Evolutionary conservation across 2,113 vertebrate species (phyloP).

Genomic region (Leuciscus idus): DNA sequence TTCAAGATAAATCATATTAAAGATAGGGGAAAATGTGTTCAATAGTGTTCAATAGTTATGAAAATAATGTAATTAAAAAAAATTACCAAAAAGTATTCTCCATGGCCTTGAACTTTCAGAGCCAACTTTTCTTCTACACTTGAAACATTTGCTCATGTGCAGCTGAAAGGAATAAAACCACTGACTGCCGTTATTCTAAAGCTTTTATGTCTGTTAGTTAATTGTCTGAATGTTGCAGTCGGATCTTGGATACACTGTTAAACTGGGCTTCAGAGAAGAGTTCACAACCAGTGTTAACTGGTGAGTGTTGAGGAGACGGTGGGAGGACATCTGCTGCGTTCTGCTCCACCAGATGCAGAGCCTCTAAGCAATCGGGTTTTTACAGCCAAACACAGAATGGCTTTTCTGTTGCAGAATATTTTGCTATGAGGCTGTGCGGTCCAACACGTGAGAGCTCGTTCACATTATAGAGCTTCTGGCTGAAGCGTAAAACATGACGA

Average conservation of each 20-base stretch:
- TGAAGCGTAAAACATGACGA: not conserved
- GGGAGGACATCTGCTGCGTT: conserved; percentile 52
- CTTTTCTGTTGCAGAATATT: not conserved
- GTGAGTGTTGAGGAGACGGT: not conserved
- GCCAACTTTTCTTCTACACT: not conserved
- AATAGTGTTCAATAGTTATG: not conserved
- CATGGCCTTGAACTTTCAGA: not conserved
- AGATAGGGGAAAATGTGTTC: not conserved
- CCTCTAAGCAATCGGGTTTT: conserved; percentile 50
- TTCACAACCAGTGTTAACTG: conserved; percentile 64
- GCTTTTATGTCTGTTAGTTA: conserved; percentile 9
- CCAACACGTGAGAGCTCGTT: conserved; percentile 1
- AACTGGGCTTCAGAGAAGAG: conserved; percentile 68
- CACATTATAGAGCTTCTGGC: conserved; percentile 16
- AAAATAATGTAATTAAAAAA: not conserved
- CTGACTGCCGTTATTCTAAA: not conserved
- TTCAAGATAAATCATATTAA: not conserved
- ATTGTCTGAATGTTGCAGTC: conserved; percentile 20
- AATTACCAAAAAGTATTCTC: not conserved
- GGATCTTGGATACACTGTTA: conserved; percentile 62
- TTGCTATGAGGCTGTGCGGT: conserved; percentile 2
- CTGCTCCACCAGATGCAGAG: conserved; percentile 44
- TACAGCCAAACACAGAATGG: conserved; percentile 47
- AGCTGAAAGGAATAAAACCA: not conserved
- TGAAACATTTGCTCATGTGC: not conserved